These are phyloP conservation scores for Parthenolecanium corni DNA, from an alignment of 2,888 invertebrate species.

Conservation along the genomic window DNA sequence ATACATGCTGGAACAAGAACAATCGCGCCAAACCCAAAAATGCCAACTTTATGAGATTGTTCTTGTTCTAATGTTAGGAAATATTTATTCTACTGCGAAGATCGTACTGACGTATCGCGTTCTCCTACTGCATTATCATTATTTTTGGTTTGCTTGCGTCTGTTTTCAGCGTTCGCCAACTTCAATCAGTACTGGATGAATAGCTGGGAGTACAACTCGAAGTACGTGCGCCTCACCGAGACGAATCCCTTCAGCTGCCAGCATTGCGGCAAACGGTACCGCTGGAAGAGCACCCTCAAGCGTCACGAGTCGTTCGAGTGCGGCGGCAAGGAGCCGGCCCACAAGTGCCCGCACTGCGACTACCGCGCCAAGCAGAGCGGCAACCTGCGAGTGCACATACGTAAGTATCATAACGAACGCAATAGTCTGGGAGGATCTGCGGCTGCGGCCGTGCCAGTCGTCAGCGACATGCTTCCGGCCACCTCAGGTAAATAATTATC, in stretches of 20 bases:
- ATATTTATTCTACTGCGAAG: too few relatives aligned
- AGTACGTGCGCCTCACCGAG: constrained; percentile 32
- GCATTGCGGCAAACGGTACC: constrained; percentile 73
- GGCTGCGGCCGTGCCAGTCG: constrained; percentile 3
- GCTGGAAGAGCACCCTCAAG: constrained; percentile 73
- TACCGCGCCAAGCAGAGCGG: constrained; percentile 70
- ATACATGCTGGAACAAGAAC: too few relatives aligned
- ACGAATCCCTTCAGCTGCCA: constrained; percentile 44
- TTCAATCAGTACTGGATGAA: constrained; percentile 31
- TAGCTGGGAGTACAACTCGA: constrained; percentile 33
- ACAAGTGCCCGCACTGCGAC: constrained; percentile 66
- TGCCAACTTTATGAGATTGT: too few relatives aligned
- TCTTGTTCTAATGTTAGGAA: too few relatives aligned
- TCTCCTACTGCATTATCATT: not conserved
- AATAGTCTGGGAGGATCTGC: not conserved
- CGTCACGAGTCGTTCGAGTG: constrained; percentile 75
- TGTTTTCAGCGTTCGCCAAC: constrained; percentile 14
- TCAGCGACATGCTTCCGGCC: constrained; percentile 14
- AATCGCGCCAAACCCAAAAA: too few relatives aligned
- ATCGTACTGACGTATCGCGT: too few relatives aligned
- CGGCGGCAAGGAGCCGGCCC: constrained; percentile 69
- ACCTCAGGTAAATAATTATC: constrained; percentile 20
- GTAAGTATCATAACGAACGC: constrained; percentile 42
- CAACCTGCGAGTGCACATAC: constrained; percentile 67
- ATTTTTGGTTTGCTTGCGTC: constrained; percentile 7